These are phyloP conservation scores for Eristalis pertinax DNA, from an alignment of 2,888 invertebrate species.

Conservation along the genomic window DNA sequence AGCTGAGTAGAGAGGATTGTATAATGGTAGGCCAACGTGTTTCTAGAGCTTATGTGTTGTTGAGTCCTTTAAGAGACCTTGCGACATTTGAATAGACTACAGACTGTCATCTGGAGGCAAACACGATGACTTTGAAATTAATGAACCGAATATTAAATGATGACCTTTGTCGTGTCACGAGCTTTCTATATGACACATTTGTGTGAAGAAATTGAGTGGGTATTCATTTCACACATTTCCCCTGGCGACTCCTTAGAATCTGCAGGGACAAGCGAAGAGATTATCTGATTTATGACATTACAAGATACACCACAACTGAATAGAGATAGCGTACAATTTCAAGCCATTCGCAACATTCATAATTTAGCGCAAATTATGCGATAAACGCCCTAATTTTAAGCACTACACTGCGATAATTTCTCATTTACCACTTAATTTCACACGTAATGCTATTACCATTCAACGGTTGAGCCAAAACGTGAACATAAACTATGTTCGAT, in stretches of 20 bases:
- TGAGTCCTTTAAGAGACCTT: neutral
- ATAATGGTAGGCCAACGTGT: neutral
- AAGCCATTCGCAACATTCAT: neutral
- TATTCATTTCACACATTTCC: neutral
- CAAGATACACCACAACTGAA: neutral
- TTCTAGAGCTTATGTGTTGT: neutral
- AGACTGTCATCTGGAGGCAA: neutral
- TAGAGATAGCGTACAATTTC: neutral
- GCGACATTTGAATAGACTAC: conserved; percentile 13
- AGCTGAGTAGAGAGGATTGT: conserved; percentile 12
- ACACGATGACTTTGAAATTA: neutral
- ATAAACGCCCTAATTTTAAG: conserved; percentile 26
- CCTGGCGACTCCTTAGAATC: neutral
- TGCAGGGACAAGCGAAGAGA: neutral
- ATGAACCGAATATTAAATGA: neutral
- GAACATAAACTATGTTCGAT: conserved; percentile 43
- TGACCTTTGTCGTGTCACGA: neutral
- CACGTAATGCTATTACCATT: conserved; percentile 55
- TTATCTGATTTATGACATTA: neutral
- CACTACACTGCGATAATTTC: conserved; percentile 45
- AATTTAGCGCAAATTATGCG: neutral
- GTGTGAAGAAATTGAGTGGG: neutral
- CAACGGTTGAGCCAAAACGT: conserved; percentile 35
- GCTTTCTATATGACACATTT: neutral
- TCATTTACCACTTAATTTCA: conserved; percentile 60